These are phyloP conservation scores for Pachydiplax longipennis DNA, from an alignment of 2,888 invertebrate species.

Conservation along the genomic window DNA sequence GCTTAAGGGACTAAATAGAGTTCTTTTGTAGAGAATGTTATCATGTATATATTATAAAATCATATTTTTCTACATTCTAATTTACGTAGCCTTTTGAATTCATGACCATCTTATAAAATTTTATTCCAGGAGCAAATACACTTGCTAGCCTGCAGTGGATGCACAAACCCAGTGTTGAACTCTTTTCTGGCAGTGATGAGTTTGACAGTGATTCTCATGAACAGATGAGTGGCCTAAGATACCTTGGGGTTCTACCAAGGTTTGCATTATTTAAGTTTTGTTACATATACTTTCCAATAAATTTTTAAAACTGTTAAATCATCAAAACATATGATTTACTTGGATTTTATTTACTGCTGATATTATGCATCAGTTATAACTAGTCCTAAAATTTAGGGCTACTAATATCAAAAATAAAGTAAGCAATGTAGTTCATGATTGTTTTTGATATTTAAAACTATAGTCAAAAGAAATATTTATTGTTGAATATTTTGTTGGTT, in stretches of 20 bases:
- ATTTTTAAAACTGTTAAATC: background rate
- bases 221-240: background rate
- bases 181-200: background rate
- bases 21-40: no score
- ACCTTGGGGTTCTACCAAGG: background rate
- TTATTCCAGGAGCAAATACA: background rate
- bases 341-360: background rate
- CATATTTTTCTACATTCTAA: no score
- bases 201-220: background rate
- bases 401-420: background rate
- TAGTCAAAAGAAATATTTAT: conserved; percentile 12
- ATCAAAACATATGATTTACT: background rate
- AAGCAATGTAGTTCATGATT: background rate
- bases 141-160: conserved; percentile 2
- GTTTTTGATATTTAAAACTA: background rate
- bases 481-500: conserved; percentile 18
- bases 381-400: conserved; percentile 42
- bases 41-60: no score
- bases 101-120: background rate
- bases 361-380: background rate
- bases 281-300: conserved; percentile 7
- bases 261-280: background rate
- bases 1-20: no score
- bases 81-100: no score
- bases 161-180: background rate